Conservation (phyloP, 2,888 invertebrate species). For the Cosmorhoe ocellata region DNA sequence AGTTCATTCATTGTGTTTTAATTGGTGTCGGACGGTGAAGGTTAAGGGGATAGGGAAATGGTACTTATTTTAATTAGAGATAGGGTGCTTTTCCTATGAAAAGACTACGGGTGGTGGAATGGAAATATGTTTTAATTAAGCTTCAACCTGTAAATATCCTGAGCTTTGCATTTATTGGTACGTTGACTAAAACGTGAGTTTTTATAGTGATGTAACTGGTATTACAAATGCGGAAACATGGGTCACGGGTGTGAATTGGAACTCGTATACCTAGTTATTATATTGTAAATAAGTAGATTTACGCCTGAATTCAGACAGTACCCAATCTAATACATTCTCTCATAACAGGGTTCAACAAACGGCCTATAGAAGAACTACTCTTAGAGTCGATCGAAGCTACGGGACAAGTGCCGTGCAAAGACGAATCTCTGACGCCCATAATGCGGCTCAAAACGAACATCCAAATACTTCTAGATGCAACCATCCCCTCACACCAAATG, state of each 20-base stretch:
- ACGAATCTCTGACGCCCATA: conserved; percentile 80
- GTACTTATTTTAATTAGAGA: conserved; percentile 36
- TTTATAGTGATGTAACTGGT: conserved; percentile 2
- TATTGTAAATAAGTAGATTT: no score
- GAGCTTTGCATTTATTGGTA: conserved; percentile 16
- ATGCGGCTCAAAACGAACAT: conserved; percentile 88
- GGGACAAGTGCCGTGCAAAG: conserved; percentile 85
- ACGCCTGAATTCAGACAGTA: background rate
- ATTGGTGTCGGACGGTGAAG: conserved; percentile 70
- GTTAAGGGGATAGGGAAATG: conserved; percentile 39
- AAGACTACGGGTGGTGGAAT: conserved; percentile 41
- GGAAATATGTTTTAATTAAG: conserved; percentile 26
- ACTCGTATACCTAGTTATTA: no score
- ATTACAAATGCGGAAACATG: conserved; percentile 4
- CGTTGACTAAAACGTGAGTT: conserved; percentile 5
- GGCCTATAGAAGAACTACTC: conserved; percentile 91
- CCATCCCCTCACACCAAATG: conserved; percentile 91
- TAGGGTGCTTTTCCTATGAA: conserved; percentile 36
- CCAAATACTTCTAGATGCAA: conserved; percentile 89
- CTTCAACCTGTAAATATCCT: conserved; percentile 41
- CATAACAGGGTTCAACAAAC: conserved; percentile 82
- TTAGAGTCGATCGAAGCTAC: conserved; percentile 89
- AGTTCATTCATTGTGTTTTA: conserved; percentile 77
- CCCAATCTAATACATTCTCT: conserved; percentile 31
- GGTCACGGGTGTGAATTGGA: conserved; percentile 12